Evolutionary conservation across 2,797 vertebrate species (phyloP).

Genomic region (Catamblyrhynchus diadema): DNA sequence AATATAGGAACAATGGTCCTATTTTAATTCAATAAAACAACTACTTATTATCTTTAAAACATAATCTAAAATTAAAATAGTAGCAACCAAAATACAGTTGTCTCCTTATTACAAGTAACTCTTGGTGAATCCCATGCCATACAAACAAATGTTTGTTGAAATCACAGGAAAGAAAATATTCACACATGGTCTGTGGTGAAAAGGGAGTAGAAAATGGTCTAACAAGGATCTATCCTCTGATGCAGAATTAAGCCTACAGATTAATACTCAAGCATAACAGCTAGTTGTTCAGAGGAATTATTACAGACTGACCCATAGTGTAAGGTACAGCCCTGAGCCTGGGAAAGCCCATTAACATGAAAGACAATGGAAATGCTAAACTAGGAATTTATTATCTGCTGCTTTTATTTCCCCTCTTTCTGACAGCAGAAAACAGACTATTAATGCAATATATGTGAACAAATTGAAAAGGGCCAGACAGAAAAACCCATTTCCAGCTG

Average conservation of each 20-base stretch:
- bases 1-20: neutral
- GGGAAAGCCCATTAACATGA: neutral
- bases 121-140: neutral
- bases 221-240: neutral
- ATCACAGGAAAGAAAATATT: neutral
- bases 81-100: neutral
- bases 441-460: neutral
- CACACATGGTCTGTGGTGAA: neutral
- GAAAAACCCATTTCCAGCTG: neutral
- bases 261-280: neutral
- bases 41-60: neutral
- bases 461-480: neutral
- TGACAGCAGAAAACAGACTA: neutral
- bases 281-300: neutral
- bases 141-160: neutral
- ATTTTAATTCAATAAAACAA: neutral
- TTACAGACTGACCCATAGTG: neutral
- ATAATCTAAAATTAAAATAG: neutral
- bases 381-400: neutral
- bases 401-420: neutral
- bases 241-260: neutral
- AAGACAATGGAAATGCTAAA: neutral
- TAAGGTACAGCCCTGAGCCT: neutral
- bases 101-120: neutral
- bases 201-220: neutral